phyloP scores from a whole-genome alignment of 2,888 invertebrate species.

The Caenorhabditis sp. region DNA sequence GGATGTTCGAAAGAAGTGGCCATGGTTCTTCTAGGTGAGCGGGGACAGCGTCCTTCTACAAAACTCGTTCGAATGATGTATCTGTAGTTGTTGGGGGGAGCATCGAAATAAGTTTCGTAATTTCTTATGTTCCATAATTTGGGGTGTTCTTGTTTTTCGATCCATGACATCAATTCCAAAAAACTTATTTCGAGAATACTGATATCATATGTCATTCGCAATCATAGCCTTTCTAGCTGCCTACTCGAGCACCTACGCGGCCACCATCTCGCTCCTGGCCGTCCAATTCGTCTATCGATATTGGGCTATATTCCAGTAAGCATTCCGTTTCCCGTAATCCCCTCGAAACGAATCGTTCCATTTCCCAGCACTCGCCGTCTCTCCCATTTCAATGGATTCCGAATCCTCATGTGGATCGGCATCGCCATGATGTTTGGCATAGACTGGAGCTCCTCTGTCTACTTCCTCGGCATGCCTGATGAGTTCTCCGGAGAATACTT shows the following conservation, averaged over 20 bases:
- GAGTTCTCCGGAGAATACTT: constrained; percentile 49
- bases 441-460: constrained; percentile 57
- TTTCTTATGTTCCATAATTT: no score
- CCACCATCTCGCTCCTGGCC: constrained; percentile 53
- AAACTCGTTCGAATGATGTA: no score
- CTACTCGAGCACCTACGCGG: constrained; percentile 57
- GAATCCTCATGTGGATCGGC: constrained; percentile 36
- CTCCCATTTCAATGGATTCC: constrained; percentile 33
- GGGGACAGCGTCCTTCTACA: no score
- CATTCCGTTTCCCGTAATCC: neutral
- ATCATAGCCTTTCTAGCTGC: constrained; percentile 54
- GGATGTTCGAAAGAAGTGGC: constrained; percentile 43
- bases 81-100: no score
- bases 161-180: neutral
- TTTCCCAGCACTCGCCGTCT: constrained; percentile 32
- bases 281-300: constrained; percentile 52
- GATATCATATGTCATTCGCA: no score
- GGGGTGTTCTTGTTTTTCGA: no score
- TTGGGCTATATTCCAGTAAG: constrained; percentile 59
- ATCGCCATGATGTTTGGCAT: constrained; percentile 47
- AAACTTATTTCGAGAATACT: no score
- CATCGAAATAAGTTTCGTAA: neutral
- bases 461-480: constrained; percentile 50
- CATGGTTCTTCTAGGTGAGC: constrained; percentile 35
- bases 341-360: neutral